Conservation (phyloP, 2,888 invertebrate species). For the Carabus problematicus region DNA sequence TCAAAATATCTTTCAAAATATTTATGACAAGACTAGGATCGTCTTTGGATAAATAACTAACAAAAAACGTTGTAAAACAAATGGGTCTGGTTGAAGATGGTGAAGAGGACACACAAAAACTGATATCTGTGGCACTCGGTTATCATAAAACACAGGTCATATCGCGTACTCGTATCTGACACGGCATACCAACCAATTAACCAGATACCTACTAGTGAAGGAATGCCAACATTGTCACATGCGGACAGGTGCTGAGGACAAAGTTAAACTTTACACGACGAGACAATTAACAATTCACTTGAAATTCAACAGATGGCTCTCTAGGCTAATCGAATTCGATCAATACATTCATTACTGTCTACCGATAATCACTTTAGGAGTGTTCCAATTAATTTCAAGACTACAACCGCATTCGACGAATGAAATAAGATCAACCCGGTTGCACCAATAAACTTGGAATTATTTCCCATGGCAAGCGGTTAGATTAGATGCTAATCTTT, state of each 20-base stretch:
- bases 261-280: conserved; percentile 7
- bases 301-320: conserved; percentile 41
- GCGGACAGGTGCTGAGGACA: conserved; percentile 11
- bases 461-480: too few species aligned
- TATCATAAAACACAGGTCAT: conserved; percentile 40
- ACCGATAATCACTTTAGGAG: conserved; percentile 41
- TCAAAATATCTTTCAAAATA: conserved; percentile 28
- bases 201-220: conserved; percentile 10
- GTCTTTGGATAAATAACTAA: background rate
- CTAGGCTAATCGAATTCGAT: conserved; percentile 39
- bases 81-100: background rate
- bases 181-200: conserved; percentile 34
- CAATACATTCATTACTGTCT: conserved; percentile 40
- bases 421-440: too few species aligned
- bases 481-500: too few species aligned
- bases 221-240: conserved; percentile 5
- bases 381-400: conserved; percentile 39
- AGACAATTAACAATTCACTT: conserved; percentile 39
- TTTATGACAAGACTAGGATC: conserved; percentile 16
- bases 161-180: conserved; percentile 26
- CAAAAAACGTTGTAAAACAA: background rate
- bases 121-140: conserved; percentile 12
- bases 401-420: conserved; percentile 7
- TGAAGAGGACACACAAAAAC: conserved; percentile 11
- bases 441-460: too few species aligned